Evolutionary conservation across 2,797 vertebrate genomes (phyloP).

Genomic region (Argyrosomus regius): DNA sequence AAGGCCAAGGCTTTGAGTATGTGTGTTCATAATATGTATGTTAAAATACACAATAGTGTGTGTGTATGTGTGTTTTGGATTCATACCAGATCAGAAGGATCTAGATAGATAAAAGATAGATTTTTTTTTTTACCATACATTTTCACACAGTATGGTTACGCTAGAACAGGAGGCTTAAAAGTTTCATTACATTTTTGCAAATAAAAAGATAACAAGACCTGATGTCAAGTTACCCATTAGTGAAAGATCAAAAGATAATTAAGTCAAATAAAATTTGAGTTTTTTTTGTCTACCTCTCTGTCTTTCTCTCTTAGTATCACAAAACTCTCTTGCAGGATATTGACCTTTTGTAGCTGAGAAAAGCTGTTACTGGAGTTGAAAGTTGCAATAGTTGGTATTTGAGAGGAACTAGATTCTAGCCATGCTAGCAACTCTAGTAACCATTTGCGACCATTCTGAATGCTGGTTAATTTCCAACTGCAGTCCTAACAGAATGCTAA

Average conservation of each 20-base stretch:
- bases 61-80: constrained; percentile 13
- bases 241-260: background rate
- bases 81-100: background rate
- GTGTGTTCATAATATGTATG: background rate
- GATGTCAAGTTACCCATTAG: background rate
- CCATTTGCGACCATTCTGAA: no score
- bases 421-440: background rate
- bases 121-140: background rate
- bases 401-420: background rate
- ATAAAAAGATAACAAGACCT: background rate
- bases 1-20: constrained; percentile 33
- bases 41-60: background rate
- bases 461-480: no score
- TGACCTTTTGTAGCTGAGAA: background rate
- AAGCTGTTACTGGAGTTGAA: background rate
- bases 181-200: background rate
- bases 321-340: background rate
- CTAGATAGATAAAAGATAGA: background rate
- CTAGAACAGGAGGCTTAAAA: background rate
- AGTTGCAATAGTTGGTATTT: background rate
- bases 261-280: background rate
- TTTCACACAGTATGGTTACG: background rate
- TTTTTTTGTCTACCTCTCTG: background rate
- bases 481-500: no score
- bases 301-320: background rate